phyloP scores from a whole-genome alignment of 2,113 vertebrate genomes.

The Phyllostomus hastatus region DNA sequence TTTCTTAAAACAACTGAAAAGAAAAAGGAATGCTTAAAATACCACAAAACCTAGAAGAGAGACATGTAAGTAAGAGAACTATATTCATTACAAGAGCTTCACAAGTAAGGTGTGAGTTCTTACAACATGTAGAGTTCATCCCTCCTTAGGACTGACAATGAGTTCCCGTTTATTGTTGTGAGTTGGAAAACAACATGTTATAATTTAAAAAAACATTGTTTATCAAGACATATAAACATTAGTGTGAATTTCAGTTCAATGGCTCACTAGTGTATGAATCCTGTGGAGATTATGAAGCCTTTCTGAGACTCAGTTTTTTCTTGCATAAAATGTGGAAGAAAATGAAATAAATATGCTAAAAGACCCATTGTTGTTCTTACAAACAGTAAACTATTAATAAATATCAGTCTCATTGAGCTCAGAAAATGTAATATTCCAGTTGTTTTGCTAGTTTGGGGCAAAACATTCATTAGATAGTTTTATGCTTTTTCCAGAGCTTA shows the following conservation, averaged over 20 bases:
- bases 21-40: not conserved
- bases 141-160: not conserved
- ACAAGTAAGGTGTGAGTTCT: not conserved
- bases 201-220: not conserved
- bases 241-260: not conserved
- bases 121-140: not conserved
- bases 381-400: not conserved
- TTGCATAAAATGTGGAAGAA: not conserved
- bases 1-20: not conserved
- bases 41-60: not conserved
- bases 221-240: not conserved
- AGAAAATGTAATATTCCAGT: not conserved
- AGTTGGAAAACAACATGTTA: not conserved
- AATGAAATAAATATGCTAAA: not conserved
- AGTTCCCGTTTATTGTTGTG: not conserved
- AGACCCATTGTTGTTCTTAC: not conserved
- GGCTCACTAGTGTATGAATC: not conserved
- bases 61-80: not conserved
- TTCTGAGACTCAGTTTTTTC: not conserved
- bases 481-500: not conserved
- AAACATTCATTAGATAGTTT: not conserved
- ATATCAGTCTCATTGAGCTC: not conserved
- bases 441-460: not conserved
- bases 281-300: not conserved
- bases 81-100: not conserved